A percentile compares a stretch with the other conserved stretches of the same genome.
phyloP scores from a whole-genome alignment of 1,140 invertebrate species.

The Rhopalosiphum padi region DNA sequence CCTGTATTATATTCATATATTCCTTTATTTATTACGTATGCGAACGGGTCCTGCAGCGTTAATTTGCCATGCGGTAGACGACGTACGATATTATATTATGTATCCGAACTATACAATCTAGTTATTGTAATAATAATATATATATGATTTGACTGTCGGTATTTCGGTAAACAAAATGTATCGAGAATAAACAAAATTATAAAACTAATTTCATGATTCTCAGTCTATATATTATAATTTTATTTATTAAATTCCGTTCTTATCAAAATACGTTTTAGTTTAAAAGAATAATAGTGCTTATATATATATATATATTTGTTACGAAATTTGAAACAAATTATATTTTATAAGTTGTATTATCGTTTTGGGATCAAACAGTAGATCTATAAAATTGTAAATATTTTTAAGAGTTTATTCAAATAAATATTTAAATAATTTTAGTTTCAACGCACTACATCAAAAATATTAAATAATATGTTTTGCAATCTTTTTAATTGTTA shows the following conservation, averaged over 20 bases:
- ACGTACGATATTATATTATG: background rate
- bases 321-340: background rate
- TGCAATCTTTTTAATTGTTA: background rate
- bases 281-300: background rate
- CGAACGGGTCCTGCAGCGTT: background rate
- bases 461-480: background rate
- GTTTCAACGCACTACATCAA: background rate
- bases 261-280: background rate
- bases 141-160: background rate
- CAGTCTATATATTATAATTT: background rate
- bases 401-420: background rate
- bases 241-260: background rate
- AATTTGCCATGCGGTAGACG: background rate
- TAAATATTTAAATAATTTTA: background rate
- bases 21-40: background rate
- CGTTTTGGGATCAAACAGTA: background rate
- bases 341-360: background rate
- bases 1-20: slow-evolving; percentile 3
- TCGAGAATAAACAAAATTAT: background rate
- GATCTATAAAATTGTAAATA: background rate
- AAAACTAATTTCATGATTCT: background rate
- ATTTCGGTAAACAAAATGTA: background rate
- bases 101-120: background rate
- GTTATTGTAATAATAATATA: background rate
- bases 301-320: no score